Conservation (phyloP, 1,140 invertebrate genomes). For the Proctacanthus coquilletti region DNA sequence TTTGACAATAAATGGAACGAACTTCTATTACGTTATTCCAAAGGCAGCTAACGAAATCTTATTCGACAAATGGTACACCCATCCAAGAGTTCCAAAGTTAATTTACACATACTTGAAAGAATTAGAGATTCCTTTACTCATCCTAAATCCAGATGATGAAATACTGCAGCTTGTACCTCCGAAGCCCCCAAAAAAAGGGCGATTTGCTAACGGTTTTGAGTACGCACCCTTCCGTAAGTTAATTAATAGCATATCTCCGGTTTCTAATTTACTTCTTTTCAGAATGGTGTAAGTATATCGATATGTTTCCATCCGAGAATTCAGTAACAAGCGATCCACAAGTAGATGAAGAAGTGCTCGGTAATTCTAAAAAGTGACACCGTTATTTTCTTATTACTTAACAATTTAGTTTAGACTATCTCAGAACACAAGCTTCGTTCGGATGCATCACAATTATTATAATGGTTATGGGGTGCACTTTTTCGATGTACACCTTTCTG, state of each 20-base stretch:
- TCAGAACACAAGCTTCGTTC: constrained; percentile 67
- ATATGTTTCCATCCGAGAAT: constrained; percentile 40
- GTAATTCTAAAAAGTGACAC: constrained; percentile 27
- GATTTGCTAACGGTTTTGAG: constrained; percentile 15
- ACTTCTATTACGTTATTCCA: constrained; percentile 24
- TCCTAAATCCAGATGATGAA: constrained; percentile 20
- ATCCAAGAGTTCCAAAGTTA: constrained; percentile 15
- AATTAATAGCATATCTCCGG: neutral
- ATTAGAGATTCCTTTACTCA: constrained; percentile 19
- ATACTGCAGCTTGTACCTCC: constrained; percentile 23
- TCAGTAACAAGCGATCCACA: constrained; percentile 34
- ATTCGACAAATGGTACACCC: constrained; percentile 22
- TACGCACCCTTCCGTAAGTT: constrained; percentile 22
- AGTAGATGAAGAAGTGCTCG: constrained; percentile 39
- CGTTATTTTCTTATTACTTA: constrained; percentile 4
- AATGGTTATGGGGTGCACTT: constrained; percentile 63
- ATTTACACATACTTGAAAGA: constrained; percentile 20
- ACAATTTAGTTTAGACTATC: constrained; percentile 48
- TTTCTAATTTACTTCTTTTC: constrained; percentile 14
- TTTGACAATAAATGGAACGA: constrained; percentile 19
- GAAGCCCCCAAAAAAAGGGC: constrained; percentile 17
- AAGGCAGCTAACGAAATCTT: constrained; percentile 19
- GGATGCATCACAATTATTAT: constrained; percentile 65
- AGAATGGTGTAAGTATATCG: constrained; percentile 42
- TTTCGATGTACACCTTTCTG: constrained; percentile 71